Evolutionary conservation across 2,797 vertebrate species (phyloP), one percentile per base, ranked within the genome.

Genomic region (Coilia nasus): DNA sequence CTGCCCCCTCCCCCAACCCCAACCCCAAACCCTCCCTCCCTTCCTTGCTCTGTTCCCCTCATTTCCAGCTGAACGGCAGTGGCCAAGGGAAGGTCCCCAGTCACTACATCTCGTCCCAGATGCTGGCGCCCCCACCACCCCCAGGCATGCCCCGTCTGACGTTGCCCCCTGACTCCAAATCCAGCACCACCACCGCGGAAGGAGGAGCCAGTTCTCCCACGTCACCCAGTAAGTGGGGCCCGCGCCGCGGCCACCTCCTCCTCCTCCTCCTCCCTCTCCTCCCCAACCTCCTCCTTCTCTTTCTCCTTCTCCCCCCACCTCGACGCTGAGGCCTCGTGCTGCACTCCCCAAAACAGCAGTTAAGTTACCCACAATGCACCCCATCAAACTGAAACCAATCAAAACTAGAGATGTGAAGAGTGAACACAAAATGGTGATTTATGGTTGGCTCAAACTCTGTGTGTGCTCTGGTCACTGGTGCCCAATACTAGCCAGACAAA

Each of bases 51-150:
- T 88, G 86, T 90, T 83, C 23, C 87, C 90, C 89, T 90, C 87
- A 82, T 90, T 90, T 92, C 11, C 94, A 98, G 97, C 94, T 98
- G 93, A 98, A 97, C 92, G 97, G 97, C 96, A 97, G 97, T 93
- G 96, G 96, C 91, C 97, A 97, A 94, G 95, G 98, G 90, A 98
- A 97, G 94, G 96, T 97, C 90, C 94, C 97, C 93, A 96, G 96
- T 94, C 97, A 97, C 94, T 98, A 97, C 95, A 96, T 98, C 94
- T 95, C 97, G 88, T 96, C 97, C 88, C 97, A 98, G 95, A 97
- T 97, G 97, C 94, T 97, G 95, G 96, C 95, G 5, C 96, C 97
- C 23, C 96, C 95, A 62, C 95, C 94, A 85, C 95, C 96, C 92
- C 97, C 93, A 14, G 96, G 95, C 93, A 96, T 95, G 94, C 95